Conservation (phyloP, 2,888 invertebrate genomes). For the Torymus texanus region DNA sequence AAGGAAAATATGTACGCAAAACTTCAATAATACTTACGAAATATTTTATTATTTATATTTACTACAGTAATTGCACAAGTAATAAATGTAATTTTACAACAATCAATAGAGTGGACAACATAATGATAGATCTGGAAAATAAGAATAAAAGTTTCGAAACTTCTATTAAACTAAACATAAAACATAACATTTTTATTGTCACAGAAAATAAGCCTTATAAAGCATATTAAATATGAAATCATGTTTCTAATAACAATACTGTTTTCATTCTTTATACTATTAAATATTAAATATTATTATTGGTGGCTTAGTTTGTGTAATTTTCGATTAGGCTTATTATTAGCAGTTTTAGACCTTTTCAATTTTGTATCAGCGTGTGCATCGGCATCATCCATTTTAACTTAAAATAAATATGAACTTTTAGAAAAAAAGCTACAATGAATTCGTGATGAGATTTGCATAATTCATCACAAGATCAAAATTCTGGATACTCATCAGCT, state of each 20-base stretch:
- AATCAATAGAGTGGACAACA: background rate
- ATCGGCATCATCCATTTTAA: background rate
- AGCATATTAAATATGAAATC: background rate
- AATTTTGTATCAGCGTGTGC: background rate
- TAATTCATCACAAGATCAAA: background rate
- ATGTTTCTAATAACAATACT: background rate
- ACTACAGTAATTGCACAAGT: background rate
- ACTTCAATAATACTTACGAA: background rate
- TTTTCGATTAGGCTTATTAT: background rate
- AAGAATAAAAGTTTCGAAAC: background rate
- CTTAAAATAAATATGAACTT: background rate
- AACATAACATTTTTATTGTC: background rate
- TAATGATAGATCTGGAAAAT: background rate
- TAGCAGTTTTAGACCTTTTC: background rate
- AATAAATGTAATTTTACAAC: background rate
- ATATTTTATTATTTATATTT: background rate
- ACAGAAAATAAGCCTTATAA: slow-evolving; percentile 8
- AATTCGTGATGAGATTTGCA: background rate
- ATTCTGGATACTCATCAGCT: background rate
- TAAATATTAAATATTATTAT: background rate
- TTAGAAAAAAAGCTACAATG: background rate
- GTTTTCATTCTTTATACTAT: background rate
- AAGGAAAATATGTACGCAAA: background rate
- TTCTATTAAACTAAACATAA: background rate
- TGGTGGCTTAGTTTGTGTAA: background rate